Evolutionary conservation across 2,888 invertebrate genomes (phyloP).

Genomic region (Neuroscelio doddi): DNA sequence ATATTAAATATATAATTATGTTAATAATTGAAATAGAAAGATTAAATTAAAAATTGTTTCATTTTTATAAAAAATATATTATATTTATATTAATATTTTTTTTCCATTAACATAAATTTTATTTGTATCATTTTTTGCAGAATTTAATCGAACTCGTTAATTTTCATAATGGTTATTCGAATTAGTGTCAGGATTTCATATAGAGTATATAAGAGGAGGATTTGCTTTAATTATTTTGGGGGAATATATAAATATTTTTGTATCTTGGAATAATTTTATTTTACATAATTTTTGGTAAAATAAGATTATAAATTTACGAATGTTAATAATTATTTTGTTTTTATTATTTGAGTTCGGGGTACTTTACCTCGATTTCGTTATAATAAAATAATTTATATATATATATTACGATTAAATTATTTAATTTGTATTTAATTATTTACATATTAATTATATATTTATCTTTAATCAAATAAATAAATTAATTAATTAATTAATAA

Average conservation of each 20-base stretch:
- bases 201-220: conserved; percentile 81
- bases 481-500: not conserved
- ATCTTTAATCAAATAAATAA: not conserved
- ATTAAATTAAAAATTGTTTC: conserved; percentile 61
- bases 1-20: conserved; percentile 75
- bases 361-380: conserved; percentile 83
- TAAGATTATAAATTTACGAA: conserved; percentile 61
- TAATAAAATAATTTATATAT: conserved; percentile 84
- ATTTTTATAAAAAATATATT: conserved; percentile 72
- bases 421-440: conserved; percentile 56
- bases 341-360: conserved; percentile 53
- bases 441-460: conserved; percentile 51
- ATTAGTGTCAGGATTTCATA: conserved; percentile 86
- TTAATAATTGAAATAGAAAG: conserved; percentile 75
- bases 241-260: conserved; percentile 54
- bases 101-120: conserved; percentile 76
- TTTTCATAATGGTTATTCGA: conserved; percentile 86
- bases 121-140: conserved; percentile 78
- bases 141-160: conserved; percentile 83
- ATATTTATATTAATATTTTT: conserved; percentile 73
- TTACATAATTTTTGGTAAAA: conserved; percentile 25
- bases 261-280: conserved; percentile 50
- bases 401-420: conserved; percentile 77
- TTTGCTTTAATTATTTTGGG: conserved; percentile 84
- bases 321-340: conserved; percentile 68